phyloP scores from a whole-genome alignment of 2,888 invertebrate genomes.

The Polyommatus icarus region DNA sequence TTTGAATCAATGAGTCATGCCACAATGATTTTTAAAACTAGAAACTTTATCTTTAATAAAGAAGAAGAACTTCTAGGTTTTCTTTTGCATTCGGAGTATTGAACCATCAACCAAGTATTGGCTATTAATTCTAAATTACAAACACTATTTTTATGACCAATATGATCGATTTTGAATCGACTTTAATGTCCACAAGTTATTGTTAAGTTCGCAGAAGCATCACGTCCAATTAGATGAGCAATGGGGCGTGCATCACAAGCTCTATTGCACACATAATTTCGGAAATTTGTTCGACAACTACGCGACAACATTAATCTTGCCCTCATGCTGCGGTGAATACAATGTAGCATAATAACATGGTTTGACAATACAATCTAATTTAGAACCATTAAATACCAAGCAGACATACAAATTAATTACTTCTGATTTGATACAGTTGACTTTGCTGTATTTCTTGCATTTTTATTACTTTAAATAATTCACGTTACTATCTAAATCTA shows the following conservation, averaged over 20 bases:
- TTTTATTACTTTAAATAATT: not conserved
- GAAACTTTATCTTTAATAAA: no score
- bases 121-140: no score
- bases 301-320: constrained; percentile 4
- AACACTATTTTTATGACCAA: no score
- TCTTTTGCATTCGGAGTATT: no score
- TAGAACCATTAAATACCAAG: not conserved
- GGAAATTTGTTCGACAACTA: constrained; percentile 47
- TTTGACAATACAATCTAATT: constrained; percentile 34
- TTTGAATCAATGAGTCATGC: no score
- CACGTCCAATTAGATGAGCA: constrained; percentile 59
- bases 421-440: not conserved
- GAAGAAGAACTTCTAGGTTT: no score
- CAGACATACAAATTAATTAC: not conserved
- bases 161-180: not conserved
- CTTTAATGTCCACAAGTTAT: not conserved
- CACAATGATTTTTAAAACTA: no score
- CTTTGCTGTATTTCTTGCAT: not conserved
- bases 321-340: constrained; percentile 15
- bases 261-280: constrained; percentile 45
- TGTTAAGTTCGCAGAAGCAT: constrained; percentile 38
- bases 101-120: no score
- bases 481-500: not conserved
- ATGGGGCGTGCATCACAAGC: constrained; percentile 61
- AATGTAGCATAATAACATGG: constrained; percentile 1